These are phyloP conservation scores for Littorina saxatilis DNA, from an alignment of 1,140 invertebrate species.

Conservation along the genomic window DNA sequence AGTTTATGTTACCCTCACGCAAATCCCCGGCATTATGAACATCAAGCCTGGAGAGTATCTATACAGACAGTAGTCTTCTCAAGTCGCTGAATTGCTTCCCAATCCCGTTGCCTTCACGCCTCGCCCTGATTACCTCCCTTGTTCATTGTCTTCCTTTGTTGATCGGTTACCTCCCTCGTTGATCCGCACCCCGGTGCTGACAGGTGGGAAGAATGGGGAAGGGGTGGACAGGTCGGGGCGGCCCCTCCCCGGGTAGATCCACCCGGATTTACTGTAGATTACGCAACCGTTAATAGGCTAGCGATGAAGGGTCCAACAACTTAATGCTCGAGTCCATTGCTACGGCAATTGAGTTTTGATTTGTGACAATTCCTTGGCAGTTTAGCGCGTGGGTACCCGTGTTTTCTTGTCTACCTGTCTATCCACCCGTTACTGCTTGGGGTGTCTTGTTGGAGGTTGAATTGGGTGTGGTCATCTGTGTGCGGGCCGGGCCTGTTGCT, in stretches of 20 bases:
- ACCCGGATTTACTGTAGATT: background rate
- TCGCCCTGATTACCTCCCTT: background rate
- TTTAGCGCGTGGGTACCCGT: too few species aligned
- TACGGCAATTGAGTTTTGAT: background rate
- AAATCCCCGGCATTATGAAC: too few species aligned
- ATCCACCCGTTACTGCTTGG: too few species aligned
- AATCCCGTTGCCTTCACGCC: background rate
- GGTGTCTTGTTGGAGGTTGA: too few species aligned
- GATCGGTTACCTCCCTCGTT: too few species aligned
- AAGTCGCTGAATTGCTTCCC: too few species aligned
- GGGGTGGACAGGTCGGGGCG: slow-evolving; percentile 24
- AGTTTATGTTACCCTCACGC: too few species aligned
- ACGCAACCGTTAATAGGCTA: background rate
- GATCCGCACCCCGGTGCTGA: slow-evolving; percentile 16
- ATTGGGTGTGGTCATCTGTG: too few species aligned
- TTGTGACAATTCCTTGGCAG: background rate
- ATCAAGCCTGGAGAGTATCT: too few species aligned
- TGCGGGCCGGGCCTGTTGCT: too few species aligned
- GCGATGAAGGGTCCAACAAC: slow-evolving; percentile 1
- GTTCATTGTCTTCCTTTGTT: background rate
- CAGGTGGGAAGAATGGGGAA: slow-evolving; percentile 14
- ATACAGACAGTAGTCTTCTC: too few species aligned
- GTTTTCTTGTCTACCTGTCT: too few species aligned
- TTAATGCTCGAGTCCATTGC: slow-evolving; percentile 14
- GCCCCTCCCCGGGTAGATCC: slow-evolving; percentile 5